Percentiles rank a stretch among this genome's conserved stretches.
These are phyloP conservation scores for Barbus barbus DNA, from an alignment of 2,113 vertebrate genomes.

Conservation along the genomic window DNA sequence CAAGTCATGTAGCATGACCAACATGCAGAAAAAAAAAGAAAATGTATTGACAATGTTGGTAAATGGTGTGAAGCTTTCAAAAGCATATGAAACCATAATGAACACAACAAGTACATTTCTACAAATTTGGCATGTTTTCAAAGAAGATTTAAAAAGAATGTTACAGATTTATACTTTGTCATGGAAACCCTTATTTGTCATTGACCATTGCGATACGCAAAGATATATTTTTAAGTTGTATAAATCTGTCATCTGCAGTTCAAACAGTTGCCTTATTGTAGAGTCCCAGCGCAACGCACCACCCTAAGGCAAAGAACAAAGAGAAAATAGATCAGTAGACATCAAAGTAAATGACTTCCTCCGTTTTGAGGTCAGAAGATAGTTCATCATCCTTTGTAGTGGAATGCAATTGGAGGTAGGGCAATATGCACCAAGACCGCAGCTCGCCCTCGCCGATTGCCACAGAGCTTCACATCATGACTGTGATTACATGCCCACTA, in stretches of 20 bases:
- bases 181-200: not conserved
- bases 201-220: not conserved
- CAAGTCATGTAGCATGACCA: not conserved
- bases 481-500: conserved; percentile 10
- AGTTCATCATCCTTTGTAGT: not conserved
- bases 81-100: not conserved
- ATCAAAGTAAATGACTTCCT: conserved; percentile 4
- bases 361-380: conserved; percentile 24
- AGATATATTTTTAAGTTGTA: not conserved
- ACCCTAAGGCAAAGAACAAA: too few species aligned
- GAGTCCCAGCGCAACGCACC: too few species aligned
- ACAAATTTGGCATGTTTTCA: not conserved
- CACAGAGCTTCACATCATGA: not conserved
- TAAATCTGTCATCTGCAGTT: not conserved
- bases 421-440: not conserved
- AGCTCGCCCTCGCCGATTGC: not conserved
- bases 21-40: not conserved
- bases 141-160: too few species aligned
- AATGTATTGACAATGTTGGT: not conserved
- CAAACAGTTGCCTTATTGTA: not conserved
- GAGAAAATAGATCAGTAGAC: not conserved
- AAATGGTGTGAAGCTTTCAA: not conserved
- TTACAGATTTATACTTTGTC: not conserved
- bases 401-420: not conserved
- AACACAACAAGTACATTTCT: not conserved